phyloP scores from a whole-genome alignment of 2,888 invertebrate genomes.

The Ariolimax columbianus region DNA sequence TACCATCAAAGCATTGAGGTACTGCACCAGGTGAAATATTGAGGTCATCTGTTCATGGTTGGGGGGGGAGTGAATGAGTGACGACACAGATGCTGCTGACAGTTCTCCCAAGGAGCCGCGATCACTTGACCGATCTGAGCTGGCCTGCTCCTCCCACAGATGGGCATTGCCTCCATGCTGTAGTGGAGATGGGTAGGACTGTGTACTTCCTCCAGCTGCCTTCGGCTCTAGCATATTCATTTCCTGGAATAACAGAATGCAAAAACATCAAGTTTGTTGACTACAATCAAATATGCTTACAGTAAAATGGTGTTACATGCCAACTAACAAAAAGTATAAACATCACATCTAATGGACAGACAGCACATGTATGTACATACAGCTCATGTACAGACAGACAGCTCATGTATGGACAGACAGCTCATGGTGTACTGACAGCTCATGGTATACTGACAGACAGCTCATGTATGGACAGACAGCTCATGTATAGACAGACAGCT shows the following conservation, averaged over 20 bases:
- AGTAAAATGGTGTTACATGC: too few relatives aligned
- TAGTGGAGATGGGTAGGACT: conserved; percentile 18
- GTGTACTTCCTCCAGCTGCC: background rate
- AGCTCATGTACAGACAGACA: too few relatives aligned
- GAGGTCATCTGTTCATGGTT: conserved; percentile 85
- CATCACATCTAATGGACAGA: too few relatives aligned
- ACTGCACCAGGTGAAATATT: conserved; percentile 89
- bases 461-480: too few relatives aligned
- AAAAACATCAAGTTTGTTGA: too few relatives aligned
- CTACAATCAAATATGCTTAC: too few relatives aligned
- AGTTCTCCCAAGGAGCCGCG: conserved; percentile 62
- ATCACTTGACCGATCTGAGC: conserved; percentile 54
- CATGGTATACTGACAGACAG: too few relatives aligned
- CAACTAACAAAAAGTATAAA: too few relatives aligned
- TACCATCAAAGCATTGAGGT: conserved; percentile 88
- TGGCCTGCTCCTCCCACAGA: conserved; percentile 52
- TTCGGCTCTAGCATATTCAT: conserved; percentile 10
- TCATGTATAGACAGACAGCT: too few relatives aligned
- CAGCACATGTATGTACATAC: too few relatives aligned
- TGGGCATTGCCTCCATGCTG: conserved; percentile 42
- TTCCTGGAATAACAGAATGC: conserved; percentile 7
- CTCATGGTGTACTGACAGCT: too few relatives aligned
- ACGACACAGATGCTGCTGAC: conserved; percentile 60
- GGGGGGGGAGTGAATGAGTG: conserved; percentile 79
- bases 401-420: too few relatives aligned